A percentile compares a stretch with the other conserved stretches of the same genome.
These are phyloP conservation scores for Bombus picipes DNA, from an alignment of 1,140 invertebrate species.

Conservation along the genomic window DNA sequence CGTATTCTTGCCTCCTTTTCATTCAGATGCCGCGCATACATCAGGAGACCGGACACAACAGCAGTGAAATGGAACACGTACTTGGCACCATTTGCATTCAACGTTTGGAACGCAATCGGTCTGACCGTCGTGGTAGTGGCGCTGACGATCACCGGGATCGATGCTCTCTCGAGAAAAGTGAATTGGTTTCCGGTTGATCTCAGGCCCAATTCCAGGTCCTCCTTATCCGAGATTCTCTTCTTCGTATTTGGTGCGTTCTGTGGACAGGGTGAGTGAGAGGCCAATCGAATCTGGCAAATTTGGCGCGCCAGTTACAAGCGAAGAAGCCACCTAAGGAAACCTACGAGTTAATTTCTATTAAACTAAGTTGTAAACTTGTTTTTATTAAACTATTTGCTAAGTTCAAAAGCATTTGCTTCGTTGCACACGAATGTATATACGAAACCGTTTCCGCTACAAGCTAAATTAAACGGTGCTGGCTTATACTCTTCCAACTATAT, in stretches of 20 bases:
- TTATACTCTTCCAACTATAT: too few relatives aligned
- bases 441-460: too few relatives aligned
- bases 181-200: neutral
- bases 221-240: conserved; percentile 73
- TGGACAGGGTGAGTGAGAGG: conserved; percentile 69
- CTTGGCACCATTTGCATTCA: conserved; percentile 72
- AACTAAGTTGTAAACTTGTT: too few relatives aligned
- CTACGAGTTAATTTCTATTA: too few relatives aligned
- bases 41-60: conserved; percentile 73
- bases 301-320: neutral
- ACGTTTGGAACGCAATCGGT: conserved; percentile 72
- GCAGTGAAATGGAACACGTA: conserved; percentile 79
- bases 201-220: neutral
- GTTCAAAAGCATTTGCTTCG: too few relatives aligned
- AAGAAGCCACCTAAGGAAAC: neutral
- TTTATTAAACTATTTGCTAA: too few relatives aligned
- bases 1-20: neutral
- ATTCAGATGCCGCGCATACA: conserved; percentile 74
- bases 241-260: conserved; percentile 75
- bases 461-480: too few relatives aligned
- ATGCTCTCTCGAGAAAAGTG: neutral
- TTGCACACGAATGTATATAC: too few relatives aligned
- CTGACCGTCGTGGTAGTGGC: conserved; percentile 63
- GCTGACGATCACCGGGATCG: conserved; percentile 30
- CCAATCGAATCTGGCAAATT: neutral